Evolutionary conservation across 2,113 vertebrate genomes (phyloP).

Genomic region (Entelurus aequoreus): DNA sequence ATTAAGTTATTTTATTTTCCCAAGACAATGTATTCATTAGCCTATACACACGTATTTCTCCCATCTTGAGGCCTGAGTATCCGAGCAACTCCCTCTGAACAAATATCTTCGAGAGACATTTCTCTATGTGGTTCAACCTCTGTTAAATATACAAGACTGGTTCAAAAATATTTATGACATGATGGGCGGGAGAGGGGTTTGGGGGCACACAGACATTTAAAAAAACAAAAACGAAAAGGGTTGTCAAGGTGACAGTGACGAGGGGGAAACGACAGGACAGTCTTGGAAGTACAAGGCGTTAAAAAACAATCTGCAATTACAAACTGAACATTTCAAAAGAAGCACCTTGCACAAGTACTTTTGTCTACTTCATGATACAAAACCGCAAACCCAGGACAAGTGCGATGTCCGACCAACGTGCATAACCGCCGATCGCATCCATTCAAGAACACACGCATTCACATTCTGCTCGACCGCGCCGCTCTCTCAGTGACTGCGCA

Average conservation of each 20-base stretch:
- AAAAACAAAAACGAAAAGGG: constrained; percentile 32
- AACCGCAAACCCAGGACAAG: constrained; percentile 43
- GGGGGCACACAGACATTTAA: constrained; percentile 14
- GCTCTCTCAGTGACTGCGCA: constrained; percentile 39
- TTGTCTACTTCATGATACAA: constrained; percentile 47
- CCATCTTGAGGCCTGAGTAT: constrained; percentile 58
- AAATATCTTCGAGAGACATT: constrained; percentile 23
- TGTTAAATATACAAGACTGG: constrained; percentile 31
- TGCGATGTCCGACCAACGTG: constrained; percentile 32
- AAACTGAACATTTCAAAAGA: constrained; percentile 43
- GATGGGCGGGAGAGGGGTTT: constrained; percentile 2
- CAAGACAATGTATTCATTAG: constrained; percentile 51
- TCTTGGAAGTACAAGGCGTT: constrained; percentile 47
- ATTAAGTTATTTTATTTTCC: constrained; percentile 62
- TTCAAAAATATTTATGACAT: constrained; percentile 30
- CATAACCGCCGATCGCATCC: constrained; percentile 27
- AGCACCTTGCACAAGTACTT: constrained; percentile 50
- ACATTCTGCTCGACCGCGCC: constrained; percentile 53
- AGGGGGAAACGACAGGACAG: constrained; percentile 23
- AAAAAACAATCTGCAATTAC: constrained; percentile 50
- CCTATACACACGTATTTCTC: constrained; percentile 59
- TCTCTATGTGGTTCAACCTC: constrained; percentile 33
- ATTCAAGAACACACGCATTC: constrained; percentile 36
- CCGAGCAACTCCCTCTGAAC: constrained; percentile 38
- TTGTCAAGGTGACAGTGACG: constrained; percentile 18